Conservation (phyloP, 2,113 vertebrate species). For the Oreamnos americanus region DNA sequence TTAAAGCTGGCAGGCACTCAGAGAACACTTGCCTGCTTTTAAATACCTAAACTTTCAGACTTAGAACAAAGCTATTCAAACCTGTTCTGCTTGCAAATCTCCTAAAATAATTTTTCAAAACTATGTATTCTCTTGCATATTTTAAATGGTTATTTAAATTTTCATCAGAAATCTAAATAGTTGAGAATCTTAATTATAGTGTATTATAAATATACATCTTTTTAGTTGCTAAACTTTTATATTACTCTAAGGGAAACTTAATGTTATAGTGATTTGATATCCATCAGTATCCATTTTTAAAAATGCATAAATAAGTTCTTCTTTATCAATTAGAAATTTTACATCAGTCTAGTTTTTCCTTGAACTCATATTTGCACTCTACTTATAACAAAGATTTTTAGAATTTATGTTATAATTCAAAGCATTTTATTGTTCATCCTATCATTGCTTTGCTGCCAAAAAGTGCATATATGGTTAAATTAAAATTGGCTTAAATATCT, state of each 20-base stretch:
- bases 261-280: neutral
- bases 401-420: neutral
- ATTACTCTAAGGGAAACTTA: neutral
- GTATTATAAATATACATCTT: neutral
- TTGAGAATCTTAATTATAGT: neutral
- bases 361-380: neutral
- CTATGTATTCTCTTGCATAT: neutral
- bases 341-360: neutral
- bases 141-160: neutral
- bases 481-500: neutral
- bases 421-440: neutral
- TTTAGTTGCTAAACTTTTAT: neutral
- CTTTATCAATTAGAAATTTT: neutral
- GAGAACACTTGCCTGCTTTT: neutral
- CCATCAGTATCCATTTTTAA: neutral
- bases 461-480: neutral
- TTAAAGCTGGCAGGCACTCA: neutral
- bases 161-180: slow-evolving; percentile 3
- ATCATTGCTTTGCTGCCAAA: neutral
- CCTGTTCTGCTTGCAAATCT: neutral
- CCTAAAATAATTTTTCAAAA: neutral
- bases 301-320: neutral
- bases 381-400: neutral
- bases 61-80: neutral
- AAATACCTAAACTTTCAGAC: neutral